Percentiles rank a stretch among this genome's conserved stretches.
Conservation (phyloP, 2,888 invertebrate genomes). For the Cataglyphis cursor region DNA sequence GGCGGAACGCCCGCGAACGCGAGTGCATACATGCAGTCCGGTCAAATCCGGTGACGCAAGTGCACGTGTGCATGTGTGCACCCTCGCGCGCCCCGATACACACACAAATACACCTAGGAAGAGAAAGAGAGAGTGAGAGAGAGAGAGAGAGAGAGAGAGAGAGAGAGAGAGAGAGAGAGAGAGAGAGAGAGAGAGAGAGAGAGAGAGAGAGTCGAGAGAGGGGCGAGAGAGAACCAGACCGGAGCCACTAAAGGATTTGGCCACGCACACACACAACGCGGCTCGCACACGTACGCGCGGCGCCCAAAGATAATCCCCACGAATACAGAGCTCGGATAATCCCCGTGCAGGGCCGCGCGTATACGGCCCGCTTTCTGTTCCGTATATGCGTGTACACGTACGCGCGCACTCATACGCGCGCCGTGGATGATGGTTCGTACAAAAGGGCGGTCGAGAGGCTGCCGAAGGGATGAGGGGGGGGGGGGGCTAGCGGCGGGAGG, state of each 20-base stretch:
- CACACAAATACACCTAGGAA: background rate
- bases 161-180: conserved; percentile 45
- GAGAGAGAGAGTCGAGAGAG: conserved; percentile 8
- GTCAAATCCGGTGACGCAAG: conserved; percentile 73
- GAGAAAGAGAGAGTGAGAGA: conserved; percentile 35
- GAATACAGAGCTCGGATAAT: conserved; percentile 85
- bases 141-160: conserved; percentile 11
- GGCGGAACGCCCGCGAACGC: conserved; percentile 3
- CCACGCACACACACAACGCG: conserved; percentile 71
- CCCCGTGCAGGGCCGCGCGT: conserved; percentile 81
- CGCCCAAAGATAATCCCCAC: conserved; percentile 85
- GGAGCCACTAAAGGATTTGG: conserved; percentile 83
- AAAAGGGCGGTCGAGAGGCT: conserved; percentile 74
- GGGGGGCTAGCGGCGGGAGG: conserved; percentile 67
- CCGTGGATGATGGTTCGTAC: conserved; percentile 74
- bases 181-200: conserved; percentile 14
- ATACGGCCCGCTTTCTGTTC: conserved; percentile 64
- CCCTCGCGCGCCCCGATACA: conserved; percentile 31
- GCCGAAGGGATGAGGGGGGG: conserved; percentile 12
- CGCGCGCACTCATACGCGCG: conserved; percentile 58
- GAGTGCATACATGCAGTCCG: conserved; percentile 67
- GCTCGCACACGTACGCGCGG: conserved; percentile 36
- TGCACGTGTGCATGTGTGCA: conserved; percentile 25
- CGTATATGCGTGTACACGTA: conserved; percentile 63
- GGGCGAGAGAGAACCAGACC: conserved; percentile 67